Conservation (phyloP, 1,140 invertebrate genomes). For the Panonychus citri region DNA sequence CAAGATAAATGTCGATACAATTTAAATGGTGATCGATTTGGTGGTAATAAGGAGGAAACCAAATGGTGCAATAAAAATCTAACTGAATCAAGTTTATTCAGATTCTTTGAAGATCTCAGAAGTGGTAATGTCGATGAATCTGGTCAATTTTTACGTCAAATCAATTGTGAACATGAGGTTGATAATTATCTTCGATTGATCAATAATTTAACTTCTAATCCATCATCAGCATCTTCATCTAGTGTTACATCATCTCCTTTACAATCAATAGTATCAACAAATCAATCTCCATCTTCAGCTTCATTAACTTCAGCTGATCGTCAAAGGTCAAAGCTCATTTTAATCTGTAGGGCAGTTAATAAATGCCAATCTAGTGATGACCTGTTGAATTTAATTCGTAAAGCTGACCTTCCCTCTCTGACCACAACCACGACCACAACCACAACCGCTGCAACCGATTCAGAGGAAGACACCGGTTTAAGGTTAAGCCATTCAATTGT, state of each 20-base stretch:
- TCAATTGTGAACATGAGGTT: background rate
- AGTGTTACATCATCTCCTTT: background rate
- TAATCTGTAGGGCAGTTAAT: constrained; percentile 4
- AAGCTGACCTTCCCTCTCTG: background rate
- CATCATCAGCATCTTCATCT: background rate
- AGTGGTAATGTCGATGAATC: background rate
- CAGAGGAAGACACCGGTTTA: background rate
- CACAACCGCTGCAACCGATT: background rate
- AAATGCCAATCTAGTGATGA: constrained; percentile 3
- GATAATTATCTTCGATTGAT: background rate
- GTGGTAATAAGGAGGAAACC: background rate
- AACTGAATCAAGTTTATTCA: constrained; percentile 1
- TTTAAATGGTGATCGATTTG: background rate
- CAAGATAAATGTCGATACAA: background rate
- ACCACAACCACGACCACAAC: too few species aligned
- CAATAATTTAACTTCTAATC: background rate
- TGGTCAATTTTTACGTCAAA: background rate
- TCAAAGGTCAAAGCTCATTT: background rate
- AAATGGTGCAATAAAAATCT: background rate
- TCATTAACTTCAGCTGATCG: background rate
- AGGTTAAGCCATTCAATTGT: constrained; percentile 8
- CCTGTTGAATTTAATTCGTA: constrained; percentile 5
- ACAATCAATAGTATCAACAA: background rate
- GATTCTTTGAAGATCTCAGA: constrained; percentile 6
- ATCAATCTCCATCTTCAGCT: background rate